Evolutionary conservation across 2,113 vertebrate genomes (phyloP), one percentile per base, ranked within the genome.

Genomic region (Apteryx owenii): DNA sequence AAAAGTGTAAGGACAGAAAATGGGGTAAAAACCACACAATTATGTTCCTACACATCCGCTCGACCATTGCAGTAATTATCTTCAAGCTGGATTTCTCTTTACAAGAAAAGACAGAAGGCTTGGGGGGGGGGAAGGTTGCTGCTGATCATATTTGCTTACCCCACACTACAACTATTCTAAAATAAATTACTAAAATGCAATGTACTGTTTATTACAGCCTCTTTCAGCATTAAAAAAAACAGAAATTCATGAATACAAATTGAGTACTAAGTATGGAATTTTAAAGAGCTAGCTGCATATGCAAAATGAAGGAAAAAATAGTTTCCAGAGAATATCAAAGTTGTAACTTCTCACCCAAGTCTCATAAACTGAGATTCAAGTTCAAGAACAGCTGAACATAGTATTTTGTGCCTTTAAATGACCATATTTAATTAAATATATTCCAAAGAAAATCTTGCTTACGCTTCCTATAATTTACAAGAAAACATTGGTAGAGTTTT

Each of bases 1-100:
- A 98, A 98, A 98, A 98, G 98, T 97, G 93, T 97, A 98, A 96
- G 98, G 98, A 97, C 85, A 97, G 96, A 97, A 98, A 97, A 98
- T 70, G 96, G 96, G 95, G 91, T 92, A 97, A 98, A 98, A 98
- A 97, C 95, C 95, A 97, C 94, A 98, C 97, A 97, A 98, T 98
- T 98, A 98, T 87, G 91, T 95, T 90, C 95, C 96, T 97, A 96
- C 46, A 38, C 79, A 92, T 88, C 80, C 21, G n/a, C 95, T 62
- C 33, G 81, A 96, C 65, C 75, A 94, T 81, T 77, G 85, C 76
- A 96, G 80, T 91, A 95, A 97, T 97, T 97, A 97, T 60, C 88
- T 95, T 91, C 90, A 85, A 94, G 90, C 36, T 64, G 86, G 53
- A 85, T 97, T 94, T 58, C 92, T 79, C 83, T 75, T 90, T 89